These are phyloP conservation scores for Synergus itoensis DNA, from an alignment of 2,888 invertebrate genomes.

Conservation along the genomic window DNA sequence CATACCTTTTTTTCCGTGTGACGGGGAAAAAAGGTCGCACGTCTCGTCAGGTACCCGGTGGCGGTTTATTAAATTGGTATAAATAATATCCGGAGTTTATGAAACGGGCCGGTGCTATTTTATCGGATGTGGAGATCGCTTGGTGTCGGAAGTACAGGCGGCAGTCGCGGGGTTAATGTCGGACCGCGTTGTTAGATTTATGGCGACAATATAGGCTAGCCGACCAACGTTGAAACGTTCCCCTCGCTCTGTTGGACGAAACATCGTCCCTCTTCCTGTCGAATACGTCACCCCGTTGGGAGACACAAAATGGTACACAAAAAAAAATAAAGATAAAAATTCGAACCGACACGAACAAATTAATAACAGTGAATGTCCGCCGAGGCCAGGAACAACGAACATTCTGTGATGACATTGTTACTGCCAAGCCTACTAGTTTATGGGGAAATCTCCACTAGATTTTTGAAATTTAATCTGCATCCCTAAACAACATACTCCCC, in stretches of 20 bases:
- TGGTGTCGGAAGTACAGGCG: constrained; percentile 65
- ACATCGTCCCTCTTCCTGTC: constrained; percentile 49
- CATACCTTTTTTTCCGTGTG: no score
- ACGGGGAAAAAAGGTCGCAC: background rate
- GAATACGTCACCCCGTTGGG: constrained; percentile 31
- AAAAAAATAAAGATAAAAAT: constrained; percentile 3
- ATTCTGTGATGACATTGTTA: background rate
- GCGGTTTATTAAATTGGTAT: constrained; percentile 60
- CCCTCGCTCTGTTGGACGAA: constrained; percentile 44
- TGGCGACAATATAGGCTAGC: constrained; percentile 70
- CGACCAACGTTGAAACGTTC: constrained; percentile 62
- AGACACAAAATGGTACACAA: constrained; percentile 22
- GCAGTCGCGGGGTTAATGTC: constrained; percentile 66
- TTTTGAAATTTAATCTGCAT: background rate
- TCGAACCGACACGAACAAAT: background rate
- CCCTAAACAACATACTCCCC: no score
- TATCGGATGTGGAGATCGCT: constrained; percentile 65
- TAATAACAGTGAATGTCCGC: background rate
- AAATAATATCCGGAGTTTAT: constrained; percentile 58
- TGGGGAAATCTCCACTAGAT: background rate
- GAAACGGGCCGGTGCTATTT: constrained; percentile 57
- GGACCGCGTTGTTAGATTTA: constrained; percentile 71
- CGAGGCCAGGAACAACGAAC: background rate
- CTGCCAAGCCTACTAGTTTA: background rate
- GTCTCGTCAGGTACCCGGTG: background rate